These are phyloP conservation scores for Apodemia zela DNA, from an alignment of 2,888 invertebrate species.

Conservation along the genomic window DNA sequence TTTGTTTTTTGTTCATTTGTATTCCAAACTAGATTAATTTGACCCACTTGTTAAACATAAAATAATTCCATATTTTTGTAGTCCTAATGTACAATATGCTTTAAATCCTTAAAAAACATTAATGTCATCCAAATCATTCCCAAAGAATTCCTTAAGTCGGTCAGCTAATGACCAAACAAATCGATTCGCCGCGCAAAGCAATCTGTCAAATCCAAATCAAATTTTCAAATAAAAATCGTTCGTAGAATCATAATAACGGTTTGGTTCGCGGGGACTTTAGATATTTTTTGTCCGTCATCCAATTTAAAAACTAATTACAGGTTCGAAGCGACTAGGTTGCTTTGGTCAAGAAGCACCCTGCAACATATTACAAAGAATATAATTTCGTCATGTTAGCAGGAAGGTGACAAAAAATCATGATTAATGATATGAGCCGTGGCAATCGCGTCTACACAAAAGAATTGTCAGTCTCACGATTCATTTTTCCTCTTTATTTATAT, in stretches of 20 bases:
- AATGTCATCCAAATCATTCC: neutral
- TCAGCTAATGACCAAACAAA: slow-evolving; percentile 31
- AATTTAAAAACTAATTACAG: slow-evolving; percentile 79
- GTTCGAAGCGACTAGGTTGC: slow-evolving; percentile 64
- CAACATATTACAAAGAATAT: slow-evolving; percentile 63
- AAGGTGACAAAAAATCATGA: slow-evolving; percentile 74
- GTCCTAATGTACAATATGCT: neutral
- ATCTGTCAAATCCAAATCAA: slow-evolving; percentile 24
- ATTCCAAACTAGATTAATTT: too few relatives aligned
- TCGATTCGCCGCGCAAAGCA: slow-evolving; percentile 26
- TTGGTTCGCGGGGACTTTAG: slow-evolving; percentile 56
- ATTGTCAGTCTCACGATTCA: slow-evolving; percentile 16
- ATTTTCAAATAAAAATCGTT: slow-evolving; percentile 49
- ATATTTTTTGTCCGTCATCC: slow-evolving; percentile 65
- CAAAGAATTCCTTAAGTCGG: slow-evolving; percentile 15
- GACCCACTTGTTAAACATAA: too few relatives aligned
- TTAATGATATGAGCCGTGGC: slow-evolving; percentile 63
- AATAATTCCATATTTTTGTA: neutral
- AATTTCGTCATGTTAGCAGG: slow-evolving; percentile 70
- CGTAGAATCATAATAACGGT: slow-evolving; percentile 45
- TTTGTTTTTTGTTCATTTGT: too few relatives aligned
- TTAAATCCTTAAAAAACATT: neutral
- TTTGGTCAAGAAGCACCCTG: slow-evolving; percentile 62
- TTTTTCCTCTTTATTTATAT: slow-evolving; percentile 15
- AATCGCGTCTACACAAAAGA: slow-evolving; percentile 15